These are phyloP conservation scores for Acanthosepion lycidas DNA, from an alignment of 2,888 invertebrate species.

Conservation along the genomic window DNA sequence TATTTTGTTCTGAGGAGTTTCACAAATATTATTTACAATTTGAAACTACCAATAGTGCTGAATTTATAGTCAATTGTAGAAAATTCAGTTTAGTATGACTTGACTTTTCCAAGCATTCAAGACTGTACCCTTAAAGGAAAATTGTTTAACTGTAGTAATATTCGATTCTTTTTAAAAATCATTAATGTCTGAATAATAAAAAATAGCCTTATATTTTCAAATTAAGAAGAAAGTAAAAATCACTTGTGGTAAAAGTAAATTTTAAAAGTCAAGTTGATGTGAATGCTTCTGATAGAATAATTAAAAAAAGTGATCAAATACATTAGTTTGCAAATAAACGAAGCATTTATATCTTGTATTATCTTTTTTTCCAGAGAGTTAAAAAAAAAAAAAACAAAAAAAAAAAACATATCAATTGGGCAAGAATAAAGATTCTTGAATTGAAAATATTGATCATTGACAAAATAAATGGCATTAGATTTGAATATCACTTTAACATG, in stretches of 20 bases:
- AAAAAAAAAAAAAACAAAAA: background rate
- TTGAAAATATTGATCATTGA: too few relatives aligned
- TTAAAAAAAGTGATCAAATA: background rate
- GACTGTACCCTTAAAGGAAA: too few relatives aligned
- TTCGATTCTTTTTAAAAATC: too few relatives aligned
- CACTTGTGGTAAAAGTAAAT: too few relatives aligned
- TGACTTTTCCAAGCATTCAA: background rate
- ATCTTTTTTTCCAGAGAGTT: background rate
- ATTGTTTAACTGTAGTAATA: too few relatives aligned
- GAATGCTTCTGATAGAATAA: too few relatives aligned
- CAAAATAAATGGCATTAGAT: background rate
- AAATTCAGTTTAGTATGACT: background rate
- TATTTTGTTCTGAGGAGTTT: too few relatives aligned
- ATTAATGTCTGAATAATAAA: too few relatives aligned
- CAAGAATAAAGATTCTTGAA: background rate
- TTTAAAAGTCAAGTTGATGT: too few relatives aligned
- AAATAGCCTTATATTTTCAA: too few relatives aligned
- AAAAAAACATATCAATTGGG: background rate
- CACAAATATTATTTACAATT: too few relatives aligned
- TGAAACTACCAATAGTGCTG: background rate
- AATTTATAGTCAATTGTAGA: background rate
- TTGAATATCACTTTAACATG: background rate
- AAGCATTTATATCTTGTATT: background rate
- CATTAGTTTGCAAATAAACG: background rate
- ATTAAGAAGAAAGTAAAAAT: too few relatives aligned